Conservation (phyloP, 2,113 vertebrate species). For the Rattus rattus region DNA sequence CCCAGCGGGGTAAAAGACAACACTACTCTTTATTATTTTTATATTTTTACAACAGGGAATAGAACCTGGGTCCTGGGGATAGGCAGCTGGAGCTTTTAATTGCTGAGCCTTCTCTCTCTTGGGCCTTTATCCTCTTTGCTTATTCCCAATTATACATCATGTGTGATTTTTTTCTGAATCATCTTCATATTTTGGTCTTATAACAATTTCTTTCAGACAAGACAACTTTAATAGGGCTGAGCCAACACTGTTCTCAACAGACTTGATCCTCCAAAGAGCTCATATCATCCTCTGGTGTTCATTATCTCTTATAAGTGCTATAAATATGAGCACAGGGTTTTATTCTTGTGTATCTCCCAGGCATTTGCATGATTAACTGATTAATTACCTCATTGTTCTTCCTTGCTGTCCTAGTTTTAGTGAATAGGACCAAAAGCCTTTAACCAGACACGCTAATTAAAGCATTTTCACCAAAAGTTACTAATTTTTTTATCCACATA, state of each 20-base stretch:
- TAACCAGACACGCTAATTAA: neutral
- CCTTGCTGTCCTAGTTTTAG: neutral
- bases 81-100: neutral
- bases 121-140: conserved; percentile 71
- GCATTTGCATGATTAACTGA: neutral
- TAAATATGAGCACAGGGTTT: neutral
- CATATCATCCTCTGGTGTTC: neutral
- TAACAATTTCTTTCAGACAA: conserved; percentile 58
- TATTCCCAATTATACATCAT: conserved; percentile 63
- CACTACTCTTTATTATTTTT: too few relatives aligned
- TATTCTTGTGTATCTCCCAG: neutral
- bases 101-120: neutral
- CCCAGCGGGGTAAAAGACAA: too few relatives aligned
- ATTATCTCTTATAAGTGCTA: neutral
- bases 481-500: neutral
- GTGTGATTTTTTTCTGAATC: conserved; percentile 28
- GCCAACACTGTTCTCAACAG: neutral
- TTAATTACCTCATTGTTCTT: neutral
- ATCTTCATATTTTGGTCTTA: conserved; percentile 72
- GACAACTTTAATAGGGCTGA: neutral
- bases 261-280: neutral
- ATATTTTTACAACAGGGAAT: too few relatives aligned
- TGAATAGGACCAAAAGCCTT: neutral
- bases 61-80: neutral
- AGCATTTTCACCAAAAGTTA: neutral